phyloP scores from a whole-genome alignment of 2,888 invertebrate species.

The Atethmia centrago region DNA sequence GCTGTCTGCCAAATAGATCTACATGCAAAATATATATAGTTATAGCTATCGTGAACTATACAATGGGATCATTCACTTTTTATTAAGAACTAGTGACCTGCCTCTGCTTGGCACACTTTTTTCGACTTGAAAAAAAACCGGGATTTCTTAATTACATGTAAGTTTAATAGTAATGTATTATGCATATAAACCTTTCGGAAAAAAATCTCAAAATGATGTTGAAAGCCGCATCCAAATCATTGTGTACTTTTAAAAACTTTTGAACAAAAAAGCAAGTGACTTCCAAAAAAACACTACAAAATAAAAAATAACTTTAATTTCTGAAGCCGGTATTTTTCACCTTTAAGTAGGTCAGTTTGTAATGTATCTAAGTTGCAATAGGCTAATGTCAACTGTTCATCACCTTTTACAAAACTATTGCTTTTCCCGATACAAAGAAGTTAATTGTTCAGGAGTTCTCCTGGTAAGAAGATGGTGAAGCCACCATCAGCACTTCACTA shows the following conservation, averaged over 20 bases:
- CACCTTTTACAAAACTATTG: too few species aligned
- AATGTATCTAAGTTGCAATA: too few species aligned
- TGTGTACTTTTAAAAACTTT: not conserved
- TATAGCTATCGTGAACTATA: conserved; percentile 49
- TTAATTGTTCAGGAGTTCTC: too few species aligned
- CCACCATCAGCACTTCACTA: too few species aligned
- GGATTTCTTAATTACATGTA: not conserved
- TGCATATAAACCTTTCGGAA: not conserved
- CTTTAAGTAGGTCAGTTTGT: too few species aligned
- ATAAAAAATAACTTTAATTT: too few species aligned
- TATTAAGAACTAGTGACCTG: conserved; percentile 34
- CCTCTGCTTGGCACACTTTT: not conserved
- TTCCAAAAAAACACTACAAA: too few species aligned
- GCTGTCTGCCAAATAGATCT: conserved; percentile 53
- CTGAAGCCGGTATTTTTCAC: too few species aligned
- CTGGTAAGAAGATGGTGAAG: too few species aligned
- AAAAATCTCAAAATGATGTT: not conserved
- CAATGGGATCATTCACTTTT: conserved; percentile 52
- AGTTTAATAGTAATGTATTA: not conserved
- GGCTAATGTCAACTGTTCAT: too few species aligned
- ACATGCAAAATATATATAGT: conserved; percentile 47
- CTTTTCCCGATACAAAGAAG: too few species aligned
- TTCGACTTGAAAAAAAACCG: not conserved
- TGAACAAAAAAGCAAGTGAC: too few species aligned
- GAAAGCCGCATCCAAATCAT: not conserved